Base-by-base conservation (phyloP, 1,140 invertebrate genomes). In the Physella acuta region DNA sequence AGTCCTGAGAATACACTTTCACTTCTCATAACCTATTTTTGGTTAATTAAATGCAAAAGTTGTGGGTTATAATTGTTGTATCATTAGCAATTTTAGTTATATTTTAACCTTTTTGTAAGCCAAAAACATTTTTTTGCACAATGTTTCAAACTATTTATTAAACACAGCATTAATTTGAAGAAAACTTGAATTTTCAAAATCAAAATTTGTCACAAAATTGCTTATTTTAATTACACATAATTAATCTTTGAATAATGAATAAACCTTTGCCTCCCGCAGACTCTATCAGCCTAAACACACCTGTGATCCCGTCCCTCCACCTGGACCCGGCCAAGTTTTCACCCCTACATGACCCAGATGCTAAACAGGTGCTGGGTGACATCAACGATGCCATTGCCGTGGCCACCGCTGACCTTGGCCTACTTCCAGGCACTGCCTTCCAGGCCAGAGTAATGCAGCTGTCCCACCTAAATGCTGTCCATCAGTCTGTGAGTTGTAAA, bases 311-410 rank as follows among this genome's bases (percentile, higher is more conserved):
- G 3, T 68, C 81, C 44, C 59, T 73, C 24, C 68, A 70, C 26
- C 76, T 64, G n/a, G 68, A 58, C 53, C 71, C 68, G 24, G 74
- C 74, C 30, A 58, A 75, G 56, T 75, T 70, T 44, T 69, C 75
- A 51, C 51, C 78, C 2, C 36, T 66, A n/a, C 68, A 72, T 33
- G 63, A 74, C 8, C 37, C 68, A 11, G 60, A 53, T 39, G 72
- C 73, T 62, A 76, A 76, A 33, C 75, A 80, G 62, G 69, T 74
- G 1, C 58, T 82, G 53, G 77, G 78, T 56, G 76, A 82, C 66
- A 81, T 84, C 36, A 76, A 81, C 16, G 82, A 84, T 73, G 82
- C 82, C 51, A 84, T 84, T 59, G 80, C 81, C 37, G 78, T 82
- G 72, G 81, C 82, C 73, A 83, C 79, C 4, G 73, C 70, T 59